These are phyloP conservation scores for Notarius quadriscutis DNA, from an alignment of 2,113 vertebrate genomes.

Conservation along the genomic window DNA sequence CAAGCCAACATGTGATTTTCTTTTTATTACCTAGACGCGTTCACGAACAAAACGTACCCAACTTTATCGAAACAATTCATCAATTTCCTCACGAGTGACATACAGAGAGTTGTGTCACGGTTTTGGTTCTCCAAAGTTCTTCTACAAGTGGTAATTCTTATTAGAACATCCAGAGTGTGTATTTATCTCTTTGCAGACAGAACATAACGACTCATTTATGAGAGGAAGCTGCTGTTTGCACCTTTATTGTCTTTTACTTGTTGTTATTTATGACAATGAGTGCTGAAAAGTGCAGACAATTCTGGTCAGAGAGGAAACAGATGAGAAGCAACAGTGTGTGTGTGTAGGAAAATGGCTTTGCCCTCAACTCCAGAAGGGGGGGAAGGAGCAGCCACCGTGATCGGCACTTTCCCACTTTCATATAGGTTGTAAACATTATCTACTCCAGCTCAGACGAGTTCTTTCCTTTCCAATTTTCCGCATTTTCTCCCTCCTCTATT, in stretches of 20 bases:
- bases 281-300: slow-evolving; percentile 28
- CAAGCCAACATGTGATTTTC: too few species aligned
- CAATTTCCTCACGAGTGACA: too few species aligned
- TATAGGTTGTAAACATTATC: slow-evolving; percentile 42
- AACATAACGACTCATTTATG: background rate
- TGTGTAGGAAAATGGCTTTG: slow-evolving; percentile 33
- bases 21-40: too few species aligned
- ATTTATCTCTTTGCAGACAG: background rate
- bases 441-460: slow-evolving; percentile 27
- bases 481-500: slow-evolving; percentile 45
- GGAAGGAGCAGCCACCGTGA: slow-evolving; percentile 42
- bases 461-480: slow-evolving; percentile 50
- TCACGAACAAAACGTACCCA: too few species aligned
- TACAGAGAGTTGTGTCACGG: too few species aligned
- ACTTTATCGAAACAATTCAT: too few species aligned
- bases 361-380: slow-evolving; percentile 15
- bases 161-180: background rate
- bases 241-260: slow-evolving; percentile 32
- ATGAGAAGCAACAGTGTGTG: slow-evolving; percentile 30
- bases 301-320: slow-evolving; percentile 52
- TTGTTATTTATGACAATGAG: slow-evolving; percentile 45
- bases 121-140: too few species aligned
- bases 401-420: slow-evolving; percentile 48
- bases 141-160: background rate
- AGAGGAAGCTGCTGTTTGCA: slow-evolving; percentile 40